Conservation (phyloP, 1,140 invertebrate species). For the Drosophila varians region DNA sequence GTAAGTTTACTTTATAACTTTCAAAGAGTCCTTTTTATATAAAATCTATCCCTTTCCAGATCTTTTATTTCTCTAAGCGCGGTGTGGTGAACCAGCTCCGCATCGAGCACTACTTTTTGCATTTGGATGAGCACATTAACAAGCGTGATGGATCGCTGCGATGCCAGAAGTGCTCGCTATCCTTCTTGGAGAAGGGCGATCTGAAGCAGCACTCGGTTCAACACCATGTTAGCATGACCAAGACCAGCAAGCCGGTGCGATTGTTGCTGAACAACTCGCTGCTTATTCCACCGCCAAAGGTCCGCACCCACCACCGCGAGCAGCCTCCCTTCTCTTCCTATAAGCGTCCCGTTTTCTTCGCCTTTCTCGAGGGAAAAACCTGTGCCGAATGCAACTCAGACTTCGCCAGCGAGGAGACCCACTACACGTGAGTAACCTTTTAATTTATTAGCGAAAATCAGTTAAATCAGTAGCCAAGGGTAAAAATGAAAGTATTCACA, state of each 20-base stretch:
- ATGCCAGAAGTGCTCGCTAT: slow-evolving; percentile 74
- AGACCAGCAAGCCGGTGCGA: slow-evolving; percentile 63
- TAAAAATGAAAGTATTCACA: slow-evolving; percentile 2
- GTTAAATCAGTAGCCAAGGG: neutral
- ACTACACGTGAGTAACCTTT: slow-evolving; percentile 68
- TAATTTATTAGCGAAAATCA: neutral
- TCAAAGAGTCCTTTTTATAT: too few species aligned
- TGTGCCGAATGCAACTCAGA: slow-evolving; percentile 77
- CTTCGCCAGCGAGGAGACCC: slow-evolving; percentile 69
- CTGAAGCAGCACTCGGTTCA: slow-evolving; percentile 85
- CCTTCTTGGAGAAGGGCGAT: slow-evolving; percentile 81
- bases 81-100: slow-evolving; percentile 60
- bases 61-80: slow-evolving; percentile 74
- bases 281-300: slow-evolving; percentile 71
- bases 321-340: slow-evolving; percentile 65
- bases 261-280: slow-evolving; percentile 70
- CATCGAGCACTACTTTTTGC: slow-evolving; percentile 73
- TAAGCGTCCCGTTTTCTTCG: slow-evolving; percentile 70
- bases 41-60: slow-evolving; percentile 56
- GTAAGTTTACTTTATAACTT: slow-evolving; percentile 69
- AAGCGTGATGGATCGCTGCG: slow-evolving; percentile 59
- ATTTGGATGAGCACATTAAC: slow-evolving; percentile 65
- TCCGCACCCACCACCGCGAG: slow-evolving; percentile 77
- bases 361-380: slow-evolving; percentile 68
- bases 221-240: slow-evolving; percentile 83